Percentiles rank a stretch among this genome's conserved stretches.
Evolutionary conservation across 2,113 vertebrate species (phyloP).

Genomic region (Ptychochromis oligacanthus): DNA sequence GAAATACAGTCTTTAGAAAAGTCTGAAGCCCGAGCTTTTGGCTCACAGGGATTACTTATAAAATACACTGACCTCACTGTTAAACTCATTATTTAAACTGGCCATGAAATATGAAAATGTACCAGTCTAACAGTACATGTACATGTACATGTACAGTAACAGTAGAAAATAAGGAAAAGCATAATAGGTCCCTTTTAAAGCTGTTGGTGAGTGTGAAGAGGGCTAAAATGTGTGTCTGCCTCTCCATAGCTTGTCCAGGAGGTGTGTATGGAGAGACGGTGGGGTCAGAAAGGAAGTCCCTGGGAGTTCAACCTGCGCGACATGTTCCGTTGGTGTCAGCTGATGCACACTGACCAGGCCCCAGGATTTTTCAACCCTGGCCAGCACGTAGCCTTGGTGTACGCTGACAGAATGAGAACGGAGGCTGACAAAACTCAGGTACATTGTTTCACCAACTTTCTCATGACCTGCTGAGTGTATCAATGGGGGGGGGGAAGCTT

Average conservation of each 20-base stretch:
- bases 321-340: slow-evolving; percentile 97
- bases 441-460: not conserved
- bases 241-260: slow-evolving; percentile 86
- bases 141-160: too few species aligned
- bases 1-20: too few species aligned
- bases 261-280: slow-evolving; percentile 87
- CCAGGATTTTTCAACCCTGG: slow-evolving; percentile 90
- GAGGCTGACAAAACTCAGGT: slow-evolving; percentile 89
- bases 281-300: slow-evolving; percentile 95
- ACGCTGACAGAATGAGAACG: slow-evolving; percentile 93
- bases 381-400: slow-evolving; percentile 92
- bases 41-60: too few species aligned
- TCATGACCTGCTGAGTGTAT: not conserved
- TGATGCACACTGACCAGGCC: slow-evolving; percentile 94
- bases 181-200: not conserved
- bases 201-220: too few species aligned
- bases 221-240: not conserved
- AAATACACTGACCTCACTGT: not conserved
- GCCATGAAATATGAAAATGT: not conserved
- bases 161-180: not conserved
- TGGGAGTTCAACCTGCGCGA: slow-evolving; percentile 99
- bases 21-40: too few species aligned
- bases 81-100: not conserved
- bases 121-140: not conserved
- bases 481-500: not conserved